A percentile compares a stretch with the other conserved stretches of the same genome.
Evolutionary conservation across 2,888 invertebrate genomes (phyloP).

Genomic region (Tachina lurida): DNA sequence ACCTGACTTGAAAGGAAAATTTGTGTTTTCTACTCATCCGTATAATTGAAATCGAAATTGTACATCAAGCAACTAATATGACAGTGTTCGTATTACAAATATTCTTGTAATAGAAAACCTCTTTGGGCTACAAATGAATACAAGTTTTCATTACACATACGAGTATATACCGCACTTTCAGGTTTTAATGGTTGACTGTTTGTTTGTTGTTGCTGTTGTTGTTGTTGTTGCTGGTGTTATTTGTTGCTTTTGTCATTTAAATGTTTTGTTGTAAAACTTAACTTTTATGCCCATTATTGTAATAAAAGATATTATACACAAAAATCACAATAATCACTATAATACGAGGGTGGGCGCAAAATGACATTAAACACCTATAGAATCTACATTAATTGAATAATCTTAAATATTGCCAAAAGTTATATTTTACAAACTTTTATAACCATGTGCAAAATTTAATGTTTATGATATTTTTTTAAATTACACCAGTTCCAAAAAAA

Average conservation of each 20-base stretch:
- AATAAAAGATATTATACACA: constrained; percentile 52
- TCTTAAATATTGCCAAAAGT: too few relatives aligned
- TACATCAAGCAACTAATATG: constrained; percentile 19
- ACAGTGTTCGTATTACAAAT: constrained; percentile 51
- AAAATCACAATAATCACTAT: constrained; percentile 5
- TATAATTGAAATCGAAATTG: constrained; percentile 52
- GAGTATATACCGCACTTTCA: constrained; percentile 53
- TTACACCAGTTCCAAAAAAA: too few relatives aligned
- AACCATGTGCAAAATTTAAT: too few relatives aligned
- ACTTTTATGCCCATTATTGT: constrained; percentile 65
- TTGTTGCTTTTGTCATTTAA: constrained; percentile 59
- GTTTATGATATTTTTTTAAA: too few relatives aligned
- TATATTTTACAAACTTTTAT: too few relatives aligned
- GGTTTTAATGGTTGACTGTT: constrained; percentile 33
- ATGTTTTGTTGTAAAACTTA: constrained; percentile 61
- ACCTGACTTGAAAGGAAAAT: constrained; percentile 25
- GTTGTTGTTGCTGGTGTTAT: constrained; percentile 34
- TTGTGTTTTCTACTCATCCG: constrained; percentile 15
- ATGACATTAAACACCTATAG: neutral
- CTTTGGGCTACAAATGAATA: neutral
- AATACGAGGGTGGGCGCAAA: neutral
- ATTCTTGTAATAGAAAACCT: constrained; percentile 62
- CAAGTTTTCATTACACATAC: constrained; percentile 21
- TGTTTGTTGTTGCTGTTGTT: constrained; percentile 1
- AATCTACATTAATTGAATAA: too few relatives aligned